Evolutionary conservation across 2,888 invertebrate genomes (phyloP).

Genomic region (Eristalinus aeneus): DNA sequence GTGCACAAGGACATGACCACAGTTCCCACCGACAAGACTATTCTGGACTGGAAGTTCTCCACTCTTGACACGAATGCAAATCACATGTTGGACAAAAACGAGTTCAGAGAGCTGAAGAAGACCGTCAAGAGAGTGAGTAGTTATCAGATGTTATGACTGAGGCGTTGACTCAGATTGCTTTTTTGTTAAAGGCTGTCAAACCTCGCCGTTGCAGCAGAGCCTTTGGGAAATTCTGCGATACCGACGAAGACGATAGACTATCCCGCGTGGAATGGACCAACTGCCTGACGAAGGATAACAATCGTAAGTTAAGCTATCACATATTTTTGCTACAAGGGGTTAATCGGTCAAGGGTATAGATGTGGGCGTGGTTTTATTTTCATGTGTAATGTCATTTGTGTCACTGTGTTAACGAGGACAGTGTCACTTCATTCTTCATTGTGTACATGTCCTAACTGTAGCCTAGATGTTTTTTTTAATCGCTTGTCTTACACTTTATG

Average conservation of each 20-base stretch:
- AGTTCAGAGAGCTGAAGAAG: constrained; percentile 90
- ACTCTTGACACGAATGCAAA: constrained; percentile 91
- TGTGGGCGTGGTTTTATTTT: background rate
- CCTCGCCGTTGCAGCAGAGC: constrained; percentile 94
- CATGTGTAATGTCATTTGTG: background rate
- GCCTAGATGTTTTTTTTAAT: background rate
- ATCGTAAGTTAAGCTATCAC: constrained; percentile 85
- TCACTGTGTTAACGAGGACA: background rate
- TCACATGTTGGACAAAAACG: constrained; percentile 88
- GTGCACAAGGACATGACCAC: constrained; percentile 70
- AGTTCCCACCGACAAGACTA: constrained; percentile 81
- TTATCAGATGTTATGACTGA: background rate
- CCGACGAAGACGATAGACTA: constrained; percentile 89
- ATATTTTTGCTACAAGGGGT: background rate
- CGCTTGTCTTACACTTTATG: background rate
- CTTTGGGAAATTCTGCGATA: constrained; percentile 94
- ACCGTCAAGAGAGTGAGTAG: constrained; percentile 88
- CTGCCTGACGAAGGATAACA: constrained; percentile 90
- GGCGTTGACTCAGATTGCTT: background rate
- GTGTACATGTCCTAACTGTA: background rate
- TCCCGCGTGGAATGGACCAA: constrained; percentile 91
- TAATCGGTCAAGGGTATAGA: background rate
- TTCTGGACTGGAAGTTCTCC: constrained; percentile 95
- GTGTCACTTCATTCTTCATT: background rate
- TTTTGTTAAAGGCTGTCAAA: constrained; percentile 85